Base-by-base conservation (phyloP, 2,888 invertebrate species). In the Chalcosyrphus nemorum region DNA sequence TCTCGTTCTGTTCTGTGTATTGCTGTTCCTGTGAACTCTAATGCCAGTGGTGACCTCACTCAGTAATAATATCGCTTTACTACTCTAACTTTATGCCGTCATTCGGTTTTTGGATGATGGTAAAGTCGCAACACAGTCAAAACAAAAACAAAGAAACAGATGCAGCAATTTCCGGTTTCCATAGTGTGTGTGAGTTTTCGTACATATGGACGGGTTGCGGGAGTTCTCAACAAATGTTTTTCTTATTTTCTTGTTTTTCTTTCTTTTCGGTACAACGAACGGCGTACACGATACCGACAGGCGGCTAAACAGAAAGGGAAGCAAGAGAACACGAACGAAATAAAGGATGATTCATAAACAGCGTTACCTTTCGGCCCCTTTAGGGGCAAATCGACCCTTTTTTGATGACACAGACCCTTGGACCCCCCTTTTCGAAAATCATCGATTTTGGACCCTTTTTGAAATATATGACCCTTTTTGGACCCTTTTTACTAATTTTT, bases 131-230 rank as follows among this genome's bases (percentile, higher is more conserved):
- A 29, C 27, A 19, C 35, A 57, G n/a, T n/a, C n/a, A n/a, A n/a
- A 70, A 80, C 63, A 65, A 84, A 82, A 84, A 80, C 80, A 84
- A 84, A 70, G 84, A 84, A 84, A 75, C 84, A 80, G 80, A 80
- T 84, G 84, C 84, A 75, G 56, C 80, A 80, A 84, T 84, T 84
- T 84, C 84, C 84, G 84, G 84, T 84, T 80, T 80, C n/a, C n/a
- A 63, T 17, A 57, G 84, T 80, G 52, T 84, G 70, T 65, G 63
- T 52, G 59, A 65, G 41, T 6, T 41, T 2, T 32, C 9, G 9
- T 9, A 41, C 15, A 9, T 27, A 57, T 13, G 17, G 15, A 50
- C 56, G 59, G 57, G 57, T 78, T 74, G 72, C 54, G 68, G 61
- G 76, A 66, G 65, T 61, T 66, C 63, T 76, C 15, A 82, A 47